Conservation (phyloP, 2,888 invertebrate genomes). For the Azorinus chamasolen region DNA sequence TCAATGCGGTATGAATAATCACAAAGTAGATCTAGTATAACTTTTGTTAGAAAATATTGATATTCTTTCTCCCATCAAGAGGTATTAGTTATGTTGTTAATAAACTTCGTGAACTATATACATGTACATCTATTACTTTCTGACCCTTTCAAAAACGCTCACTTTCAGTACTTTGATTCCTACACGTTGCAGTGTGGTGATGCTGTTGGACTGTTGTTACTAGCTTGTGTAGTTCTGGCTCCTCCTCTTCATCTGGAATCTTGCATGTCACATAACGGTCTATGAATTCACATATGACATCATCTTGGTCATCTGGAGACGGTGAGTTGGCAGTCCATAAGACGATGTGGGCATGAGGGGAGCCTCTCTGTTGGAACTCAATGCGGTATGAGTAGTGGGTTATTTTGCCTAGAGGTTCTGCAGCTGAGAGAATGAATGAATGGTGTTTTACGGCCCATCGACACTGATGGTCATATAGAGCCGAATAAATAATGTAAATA, state of each 20-base stretch:
- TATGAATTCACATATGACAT: slow-evolving; percentile 18
- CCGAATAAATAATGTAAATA: no score
- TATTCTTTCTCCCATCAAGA: no score
- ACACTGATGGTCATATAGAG: no score
- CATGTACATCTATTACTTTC: no score
- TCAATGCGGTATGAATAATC: no score
- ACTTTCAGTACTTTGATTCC: slow-evolving; percentile 33
- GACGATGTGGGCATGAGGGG: slow-evolving; percentile 57
- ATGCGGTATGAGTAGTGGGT: no score
- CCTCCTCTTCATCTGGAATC: slow-evolving; percentile 16
- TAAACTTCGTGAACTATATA: no score
- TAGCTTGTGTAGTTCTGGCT: slow-evolving; percentile 33
- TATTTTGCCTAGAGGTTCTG: slow-evolving; percentile 44
- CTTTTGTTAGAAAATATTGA: slow-evolving; percentile 43
- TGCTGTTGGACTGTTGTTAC: slow-evolving; percentile 39
- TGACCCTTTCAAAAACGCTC: no score
- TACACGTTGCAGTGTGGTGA: slow-evolving; percentile 40
- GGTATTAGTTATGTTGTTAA: no score
- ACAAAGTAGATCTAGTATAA: slow-evolving; percentile 30
- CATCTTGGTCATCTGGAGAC: no score
- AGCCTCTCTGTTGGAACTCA: no score
- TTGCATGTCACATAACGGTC: slow-evolving; percentile 27
- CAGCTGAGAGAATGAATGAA: slow-evolving; percentile 39
- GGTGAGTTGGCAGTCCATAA: slow-evolving; percentile 52
- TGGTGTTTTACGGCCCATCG: no score